These are phyloP conservation scores for Pachymerium ferrugineum DNA, from an alignment of 2,888 invertebrate species.

Conservation along the genomic window DNA sequence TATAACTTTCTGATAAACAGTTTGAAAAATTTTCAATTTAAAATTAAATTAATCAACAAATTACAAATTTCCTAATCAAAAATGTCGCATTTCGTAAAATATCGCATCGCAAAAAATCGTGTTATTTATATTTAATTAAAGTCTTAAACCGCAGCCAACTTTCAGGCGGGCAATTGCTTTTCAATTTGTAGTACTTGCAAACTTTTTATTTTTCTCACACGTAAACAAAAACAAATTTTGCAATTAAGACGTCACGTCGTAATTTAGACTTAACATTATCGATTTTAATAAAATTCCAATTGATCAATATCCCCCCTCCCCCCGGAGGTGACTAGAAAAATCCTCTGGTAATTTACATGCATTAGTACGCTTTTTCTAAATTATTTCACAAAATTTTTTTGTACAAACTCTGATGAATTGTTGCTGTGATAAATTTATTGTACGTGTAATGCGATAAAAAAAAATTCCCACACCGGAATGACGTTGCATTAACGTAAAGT, in stretches of 20 bases:
- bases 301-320: no score
- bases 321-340: no score
- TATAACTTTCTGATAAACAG: no score
- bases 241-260: neutral
- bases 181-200: neutral
- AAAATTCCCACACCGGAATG: neutral
- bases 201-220: neutral
- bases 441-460: constrained; percentile 12
- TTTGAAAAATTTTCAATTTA: no score
- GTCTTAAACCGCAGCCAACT: neutral
- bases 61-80: no score
- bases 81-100: no score
- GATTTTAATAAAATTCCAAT: neutral
- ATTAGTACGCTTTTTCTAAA: neutral
- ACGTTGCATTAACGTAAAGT: constrained; percentile 27
- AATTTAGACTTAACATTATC: neutral
- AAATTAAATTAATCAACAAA: no score
- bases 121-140: neutral
- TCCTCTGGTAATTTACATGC: neutral
- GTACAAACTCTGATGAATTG: neutral
- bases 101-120: no score
- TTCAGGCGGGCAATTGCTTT: neutral
- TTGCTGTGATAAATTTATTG: constrained; percentile 14
- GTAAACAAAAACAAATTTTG: neutral
- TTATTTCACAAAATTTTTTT: constrained; percentile 1